Evolutionary conservation across 2,888 invertebrate genomes (phyloP), one percentile per base, ranked within the genome.

Genomic region (Caenorhabditis sinica): DNA sequence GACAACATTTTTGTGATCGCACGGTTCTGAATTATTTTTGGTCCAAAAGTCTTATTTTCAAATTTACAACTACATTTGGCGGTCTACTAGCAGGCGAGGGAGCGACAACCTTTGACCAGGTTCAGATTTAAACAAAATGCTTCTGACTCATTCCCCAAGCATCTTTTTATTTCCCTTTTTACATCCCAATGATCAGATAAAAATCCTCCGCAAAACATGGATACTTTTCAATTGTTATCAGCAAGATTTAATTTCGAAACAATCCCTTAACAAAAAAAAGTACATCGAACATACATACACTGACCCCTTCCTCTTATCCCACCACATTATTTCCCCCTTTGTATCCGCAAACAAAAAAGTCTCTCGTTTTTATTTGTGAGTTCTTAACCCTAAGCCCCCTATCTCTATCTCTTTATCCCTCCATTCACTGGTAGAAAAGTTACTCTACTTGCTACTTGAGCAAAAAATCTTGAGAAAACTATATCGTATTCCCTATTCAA

Each of bases 381-480:
- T 23, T 45, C 43, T 43, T 23, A 20, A 11, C 40, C 6, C 56
- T 11, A 49, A n/a, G 6, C 5, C 49, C 49, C 63, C 36, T 49
- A 49, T 58, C 58, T 30, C 68, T 30, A n/a, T 49, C 43, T n/a
- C 30, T 30, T n/a, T 28, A 51, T 63, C 68, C 51, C n/a, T 20
- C 49, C 23, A 40, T 20, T 30, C 40, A n/a, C 53, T 30, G 25
- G 33, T 49, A 40, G 30, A 69, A 79, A 66, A 80, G 72, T 80
- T 72, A 73, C 72, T 40, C 40, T 40, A 40, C 40, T 30, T 13
- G 15, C 56, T 28, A 43, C 65, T 45, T 49, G 30, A 43, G 30
- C 45, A 43, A 66, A 53, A 80, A 73, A 68, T 81, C 68, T 74
- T 74, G 73, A 65, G 61, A 60, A 30, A 66, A 40, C 30, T 58